phyloP scores from a whole-genome alignment of 2,797 vertebrate species.

The Oceanodroma leucorhoa region DNA sequence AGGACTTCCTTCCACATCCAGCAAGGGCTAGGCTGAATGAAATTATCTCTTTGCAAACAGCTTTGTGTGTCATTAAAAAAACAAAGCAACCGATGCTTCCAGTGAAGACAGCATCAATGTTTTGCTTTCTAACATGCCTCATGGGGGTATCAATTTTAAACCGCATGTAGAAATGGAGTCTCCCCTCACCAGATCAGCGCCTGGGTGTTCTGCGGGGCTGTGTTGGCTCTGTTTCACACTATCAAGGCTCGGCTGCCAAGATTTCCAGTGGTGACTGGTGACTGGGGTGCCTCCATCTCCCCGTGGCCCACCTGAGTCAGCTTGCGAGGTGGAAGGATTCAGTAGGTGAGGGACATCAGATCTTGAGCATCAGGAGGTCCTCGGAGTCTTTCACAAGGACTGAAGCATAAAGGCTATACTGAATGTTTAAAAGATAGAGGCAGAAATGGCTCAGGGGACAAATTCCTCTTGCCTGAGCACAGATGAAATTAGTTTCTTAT shows the following conservation, averaged over 20 bases:
- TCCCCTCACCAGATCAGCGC: slow-evolving; percentile 7
- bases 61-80: slow-evolving; percentile 64
- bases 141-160: slow-evolving; percentile 64
- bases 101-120: slow-evolving; percentile 67
- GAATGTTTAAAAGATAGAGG: not conserved
- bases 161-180: slow-evolving; percentile 46
- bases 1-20: slow-evolving; percentile 42
- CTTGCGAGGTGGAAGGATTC: not conserved
- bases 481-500: not conserved
- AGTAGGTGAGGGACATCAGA: not conserved
- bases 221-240: slow-evolving; percentile 30
- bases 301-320: not conserved
- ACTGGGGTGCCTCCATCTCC: not conserved
- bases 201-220: slow-evolving; percentile 11
- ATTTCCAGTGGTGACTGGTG: not conserved
- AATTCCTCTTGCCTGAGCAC: slow-evolving; percentile 29
- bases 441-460: slow-evolving; percentile 8
- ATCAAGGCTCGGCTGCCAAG: not conserved
- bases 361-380: not conserved
- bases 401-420: not conserved
- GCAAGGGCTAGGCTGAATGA: slow-evolving; percentile 47
- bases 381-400: not conserved
- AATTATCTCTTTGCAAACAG: slow-evolving; percentile 60
- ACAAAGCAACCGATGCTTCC: slow-evolving; percentile 48
- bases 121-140: slow-evolving; percentile 66